phyloP scores from a whole-genome alignment of 2,113 vertebrate genomes.

The Calyptommatus sinebrachiatus region DNA sequence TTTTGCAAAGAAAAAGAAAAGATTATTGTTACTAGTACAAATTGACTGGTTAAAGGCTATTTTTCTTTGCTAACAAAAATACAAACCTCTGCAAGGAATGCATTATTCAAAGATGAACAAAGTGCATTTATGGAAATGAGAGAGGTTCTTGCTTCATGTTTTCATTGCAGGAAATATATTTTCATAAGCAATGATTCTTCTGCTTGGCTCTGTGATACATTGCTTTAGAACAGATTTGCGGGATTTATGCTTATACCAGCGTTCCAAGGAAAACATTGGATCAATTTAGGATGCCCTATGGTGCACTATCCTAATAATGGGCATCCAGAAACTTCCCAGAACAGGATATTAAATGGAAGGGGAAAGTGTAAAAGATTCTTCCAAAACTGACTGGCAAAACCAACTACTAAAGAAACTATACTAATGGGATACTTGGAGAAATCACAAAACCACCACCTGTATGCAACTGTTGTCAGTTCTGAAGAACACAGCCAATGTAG shows the following conservation, averaged over 20 bases:
- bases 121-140: conserved; percentile 2
- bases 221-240: conserved; percentile 25
- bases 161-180: conserved; percentile 13
- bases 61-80: neutral
- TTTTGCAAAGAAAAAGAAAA: conserved; percentile 7
- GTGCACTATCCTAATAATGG: neutral
- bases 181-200: conserved; percentile 36
- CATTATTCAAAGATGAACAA: neutral
- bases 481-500: conserved; percentile 10
- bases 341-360: conserved; percentile 15
- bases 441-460: neutral
- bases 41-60: neutral
- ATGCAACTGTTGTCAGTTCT: conserved; percentile 24
- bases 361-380: neutral
- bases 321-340: neutral
- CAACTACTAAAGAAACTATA: neutral
- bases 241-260: conserved; percentile 33
- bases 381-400: conserved; percentile 29
- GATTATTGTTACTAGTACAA: conserved; percentile 12
- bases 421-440: conserved; percentile 15
- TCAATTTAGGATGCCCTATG: neutral
- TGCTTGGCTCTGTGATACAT: conserved; percentile 20
- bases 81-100: conserved; percentile 2
- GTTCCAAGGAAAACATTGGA: conserved; percentile 32
- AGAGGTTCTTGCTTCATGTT: conserved; percentile 16